phyloP scores from a whole-genome alignment of 2,113 vertebrate genomes.

The Bolborhynchus lineola region DNA sequence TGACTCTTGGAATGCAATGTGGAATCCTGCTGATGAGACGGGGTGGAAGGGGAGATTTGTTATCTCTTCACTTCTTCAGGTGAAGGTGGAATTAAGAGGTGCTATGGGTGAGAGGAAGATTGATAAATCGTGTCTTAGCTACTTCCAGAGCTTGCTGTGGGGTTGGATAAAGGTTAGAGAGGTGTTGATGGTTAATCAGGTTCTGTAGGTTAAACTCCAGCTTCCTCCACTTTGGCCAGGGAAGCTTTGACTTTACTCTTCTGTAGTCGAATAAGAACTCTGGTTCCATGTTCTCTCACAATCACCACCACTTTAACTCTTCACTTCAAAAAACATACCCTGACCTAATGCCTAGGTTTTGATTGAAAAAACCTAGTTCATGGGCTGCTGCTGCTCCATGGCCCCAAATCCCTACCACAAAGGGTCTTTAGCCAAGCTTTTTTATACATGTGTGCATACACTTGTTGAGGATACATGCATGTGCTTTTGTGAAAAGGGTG shows the following conservation, averaged over 20 bases:
- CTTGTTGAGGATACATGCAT: not conserved
- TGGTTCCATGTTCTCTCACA: not conserved
- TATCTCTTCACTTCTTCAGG: not conserved
- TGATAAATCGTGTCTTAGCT: not conserved
- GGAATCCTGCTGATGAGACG: not conserved
- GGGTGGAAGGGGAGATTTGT: not conserved
- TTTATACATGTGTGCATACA: not conserved
- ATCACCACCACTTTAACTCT: not conserved
- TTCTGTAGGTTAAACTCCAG: not conserved
- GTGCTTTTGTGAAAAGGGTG: not conserved
- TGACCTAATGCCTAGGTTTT: not conserved
- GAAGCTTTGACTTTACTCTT: not conserved
- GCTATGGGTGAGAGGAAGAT: not conserved
- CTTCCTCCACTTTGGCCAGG: not conserved
- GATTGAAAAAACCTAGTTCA: not conserved
- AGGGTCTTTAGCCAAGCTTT: not conserved
- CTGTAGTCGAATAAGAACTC: not conserved
- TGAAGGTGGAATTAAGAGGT: not conserved
- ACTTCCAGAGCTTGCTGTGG: not conserved
- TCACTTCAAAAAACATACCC: not conserved
- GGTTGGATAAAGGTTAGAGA: not conserved
- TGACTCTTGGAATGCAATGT: not conserved
- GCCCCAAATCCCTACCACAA: not conserved
- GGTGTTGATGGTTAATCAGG: not conserved
- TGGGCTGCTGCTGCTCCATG: not conserved